These are phyloP conservation scores for Leptestheria dahalacensis DNA, from an alignment of 1,140 invertebrate genomes.

Conservation along the genomic window DNA sequence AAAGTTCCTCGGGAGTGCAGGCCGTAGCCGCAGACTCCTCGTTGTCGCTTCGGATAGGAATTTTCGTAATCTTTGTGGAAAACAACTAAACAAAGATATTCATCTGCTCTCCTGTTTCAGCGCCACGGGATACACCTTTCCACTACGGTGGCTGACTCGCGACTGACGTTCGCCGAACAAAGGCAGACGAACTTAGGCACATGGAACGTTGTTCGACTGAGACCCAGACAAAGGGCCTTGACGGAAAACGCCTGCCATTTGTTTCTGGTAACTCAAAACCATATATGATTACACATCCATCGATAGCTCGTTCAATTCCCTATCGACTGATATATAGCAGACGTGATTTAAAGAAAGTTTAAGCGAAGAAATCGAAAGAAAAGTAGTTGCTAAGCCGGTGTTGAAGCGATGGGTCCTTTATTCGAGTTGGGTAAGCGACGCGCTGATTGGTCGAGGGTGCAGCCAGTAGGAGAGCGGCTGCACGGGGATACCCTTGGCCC, in stretches of 20 bases:
- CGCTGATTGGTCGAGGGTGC: neutral
- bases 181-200: conserved; percentile 5
- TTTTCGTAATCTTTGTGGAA: neutral
- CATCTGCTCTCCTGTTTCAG: neutral
- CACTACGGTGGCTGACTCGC: neutral
- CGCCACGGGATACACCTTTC: neutral
- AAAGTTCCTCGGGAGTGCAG: conserved; percentile 10
- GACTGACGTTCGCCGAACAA: conserved; percentile 3
- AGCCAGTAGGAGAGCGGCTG: neutral
- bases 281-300: neutral
- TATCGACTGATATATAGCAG: neutral
- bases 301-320: neutral
- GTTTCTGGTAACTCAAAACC: too few species aligned
- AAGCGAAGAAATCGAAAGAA: too few species aligned
- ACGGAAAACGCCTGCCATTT: too few species aligned
- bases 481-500: neutral
- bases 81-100: neutral
- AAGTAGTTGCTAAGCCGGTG: neutral
- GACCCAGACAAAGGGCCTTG: neutral
- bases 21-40: neutral
- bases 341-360: neutral
- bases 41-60: conserved; percentile 1
- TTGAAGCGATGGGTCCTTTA: neutral
- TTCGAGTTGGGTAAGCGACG: neutral
- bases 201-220: neutral